Evolutionary conservation across 2,888 invertebrate species (phyloP).

Genomic region (Aproaerema taeniolella): DNA sequence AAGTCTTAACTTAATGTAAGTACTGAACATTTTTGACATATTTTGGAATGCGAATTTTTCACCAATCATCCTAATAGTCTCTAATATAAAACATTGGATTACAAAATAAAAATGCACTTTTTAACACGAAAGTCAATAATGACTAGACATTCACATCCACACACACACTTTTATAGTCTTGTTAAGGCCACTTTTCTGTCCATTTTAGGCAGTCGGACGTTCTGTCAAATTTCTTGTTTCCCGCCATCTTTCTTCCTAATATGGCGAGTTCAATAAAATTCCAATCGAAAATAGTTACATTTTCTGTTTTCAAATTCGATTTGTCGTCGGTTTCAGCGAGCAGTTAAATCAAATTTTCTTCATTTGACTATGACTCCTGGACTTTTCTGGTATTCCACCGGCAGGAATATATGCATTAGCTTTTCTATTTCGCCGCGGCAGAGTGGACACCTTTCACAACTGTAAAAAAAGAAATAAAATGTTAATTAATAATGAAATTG

Average conservation of each 20-base stretch:
- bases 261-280: neutral
- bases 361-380: constrained; percentile 58
- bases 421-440: constrained; percentile 84
- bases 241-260: neutral
- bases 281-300: constrained; percentile 4
- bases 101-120: constrained; percentile 37
- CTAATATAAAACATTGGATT: constrained; percentile 15
- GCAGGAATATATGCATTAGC: constrained; percentile 83
- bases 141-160: constrained; percentile 67
- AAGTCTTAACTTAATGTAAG: constrained; percentile 21
- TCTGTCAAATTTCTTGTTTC: constrained; percentile 5
- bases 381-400: constrained; percentile 72
- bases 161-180: constrained; percentile 37
- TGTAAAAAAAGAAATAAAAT: constrained; percentile 36
- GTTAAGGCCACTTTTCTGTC: constrained; percentile 20
- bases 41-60: constrained; percentile 24
- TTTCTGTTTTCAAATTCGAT: constrained; percentile 1
- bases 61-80: constrained; percentile 9
- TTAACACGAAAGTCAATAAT: constrained; percentile 36
- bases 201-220: constrained; percentile 8
- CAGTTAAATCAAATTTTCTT: constrained; percentile 21
- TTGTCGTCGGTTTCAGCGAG: constrained; percentile 28
- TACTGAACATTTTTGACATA: constrained; percentile 22
- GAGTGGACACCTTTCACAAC: constrained; percentile 85
- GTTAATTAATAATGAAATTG: too few species aligned